These are phyloP conservation scores for Crocidura indochinensis DNA, from an alignment of 2,797 vertebrate genomes.

Conservation along the genomic window DNA sequence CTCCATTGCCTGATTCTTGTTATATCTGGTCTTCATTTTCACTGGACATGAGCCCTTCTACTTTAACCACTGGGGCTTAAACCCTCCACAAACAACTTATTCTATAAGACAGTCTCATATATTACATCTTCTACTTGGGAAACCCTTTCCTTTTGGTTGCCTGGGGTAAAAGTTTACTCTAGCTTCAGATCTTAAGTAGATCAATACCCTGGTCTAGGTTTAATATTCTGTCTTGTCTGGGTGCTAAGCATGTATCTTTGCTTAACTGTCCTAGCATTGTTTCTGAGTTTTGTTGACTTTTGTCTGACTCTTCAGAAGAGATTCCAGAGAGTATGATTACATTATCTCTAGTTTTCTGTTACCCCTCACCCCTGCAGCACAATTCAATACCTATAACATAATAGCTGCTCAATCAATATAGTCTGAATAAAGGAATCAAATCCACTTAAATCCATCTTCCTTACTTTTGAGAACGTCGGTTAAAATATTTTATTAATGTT, in stretches of 20 bases:
- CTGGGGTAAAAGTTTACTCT: not conserved
- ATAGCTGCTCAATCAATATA: slow-evolving; percentile 9
- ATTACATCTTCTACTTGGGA: not conserved
- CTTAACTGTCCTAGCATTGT: not conserved
- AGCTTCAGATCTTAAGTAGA: not conserved
- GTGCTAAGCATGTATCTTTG: not conserved
- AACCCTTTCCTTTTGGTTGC: not conserved
- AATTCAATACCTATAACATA: not conserved
- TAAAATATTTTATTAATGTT: slow-evolving; percentile 16
- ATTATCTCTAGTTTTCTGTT: slow-evolving; percentile 10
- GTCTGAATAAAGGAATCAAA: slow-evolving; percentile 26
- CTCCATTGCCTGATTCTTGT: not conserved
- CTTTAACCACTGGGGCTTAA: not conserved
- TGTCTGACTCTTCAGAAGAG: slow-evolving; percentile 39
- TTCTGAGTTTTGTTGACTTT: not conserved
- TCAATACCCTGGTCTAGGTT: not conserved
- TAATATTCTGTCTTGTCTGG: not conserved
- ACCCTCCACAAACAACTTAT: not conserved
- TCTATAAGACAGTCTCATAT: not conserved
- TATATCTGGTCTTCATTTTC: not conserved
- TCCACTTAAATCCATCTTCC: slow-evolving; percentile 5
- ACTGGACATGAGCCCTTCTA: too few relatives aligned
- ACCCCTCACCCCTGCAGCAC: not conserved
- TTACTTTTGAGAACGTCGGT: slow-evolving; percentile 36
- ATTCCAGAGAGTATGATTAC: not conserved